Percentiles rank a stretch among this genome's conserved stretches.
Evolutionary conservation across 2,888 invertebrate genomes (phyloP).

Genomic region (Stenolophus ochropezus): DNA sequence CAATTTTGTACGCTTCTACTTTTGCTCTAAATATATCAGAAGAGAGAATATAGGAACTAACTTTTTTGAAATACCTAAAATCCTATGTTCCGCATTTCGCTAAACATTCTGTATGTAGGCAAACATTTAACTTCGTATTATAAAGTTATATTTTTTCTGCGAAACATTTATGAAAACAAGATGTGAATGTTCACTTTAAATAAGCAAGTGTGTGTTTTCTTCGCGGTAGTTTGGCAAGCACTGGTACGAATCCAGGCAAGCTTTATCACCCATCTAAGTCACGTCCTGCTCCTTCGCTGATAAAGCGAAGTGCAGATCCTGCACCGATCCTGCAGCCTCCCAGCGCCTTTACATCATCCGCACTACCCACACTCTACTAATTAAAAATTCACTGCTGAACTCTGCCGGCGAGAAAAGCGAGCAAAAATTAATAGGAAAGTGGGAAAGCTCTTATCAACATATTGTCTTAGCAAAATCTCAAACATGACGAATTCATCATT

Average conservation of each 20-base stretch:
- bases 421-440: not conserved
- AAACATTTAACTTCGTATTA: not conserved
- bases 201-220: not conserved
- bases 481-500: too few relatives aligned
- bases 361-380: not conserved
- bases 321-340: slow-evolving; percentile 3
- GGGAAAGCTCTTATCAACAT: too few relatives aligned
- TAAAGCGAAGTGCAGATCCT: slow-evolving; percentile 39
- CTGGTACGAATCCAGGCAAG: not conserved
- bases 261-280: slow-evolving; percentile 43
- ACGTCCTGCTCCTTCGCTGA: slow-evolving; percentile 21
- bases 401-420: not conserved
- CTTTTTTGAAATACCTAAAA: too few relatives aligned
- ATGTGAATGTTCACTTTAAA: not conserved
- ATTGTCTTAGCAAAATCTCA: too few relatives aligned
- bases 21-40: too few relatives aligned
- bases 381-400: not conserved
- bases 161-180: too few relatives aligned
- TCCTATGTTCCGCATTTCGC: too few relatives aligned
- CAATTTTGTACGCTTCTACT: too few relatives aligned
- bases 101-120: too few relatives aligned
- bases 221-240: not conserved
- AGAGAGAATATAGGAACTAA: too few relatives aligned
- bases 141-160: too few relatives aligned
- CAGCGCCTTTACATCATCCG: slow-evolving; percentile 1